Evolutionary conservation across 2,113 vertebrate species (phyloP), one percentile per base, ranked within the genome.

Genomic region (Onychorhynchus coronatus): DNA sequence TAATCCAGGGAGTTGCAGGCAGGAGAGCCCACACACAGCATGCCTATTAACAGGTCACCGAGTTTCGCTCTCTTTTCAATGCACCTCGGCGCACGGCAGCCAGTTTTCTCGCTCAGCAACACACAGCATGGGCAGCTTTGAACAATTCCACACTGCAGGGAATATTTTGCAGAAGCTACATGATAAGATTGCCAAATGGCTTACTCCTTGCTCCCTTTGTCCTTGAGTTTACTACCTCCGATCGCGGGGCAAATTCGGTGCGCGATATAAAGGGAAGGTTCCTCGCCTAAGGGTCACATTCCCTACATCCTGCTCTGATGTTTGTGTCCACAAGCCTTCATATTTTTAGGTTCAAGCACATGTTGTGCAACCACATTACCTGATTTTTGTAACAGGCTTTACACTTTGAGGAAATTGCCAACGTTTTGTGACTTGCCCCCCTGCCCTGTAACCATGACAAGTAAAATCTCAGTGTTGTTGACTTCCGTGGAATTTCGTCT

Each of bases 101-200:
- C 91, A 76, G 94, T 78, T 97, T 95, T 91, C 77, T 93, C 17
- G 0, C 96, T 76, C 97, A 97, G 97, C 96, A 94, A 70, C 90
- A 91, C 96, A 81, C 97, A 95, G 97, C 97, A 89, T 97, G 97
- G 70, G 82, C 88, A 92, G 68, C 95, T 97, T 95, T 78, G 94
- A 97, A 97, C 96, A 98, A 96, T 96, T 90, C 94, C 85, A 44
- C 97, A 88, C 97, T 81, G 94, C 95, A 42, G 98, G 97, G 92
- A 97, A 97, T 97, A 94, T 97, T 98, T 97, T 97, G 95, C 96
- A 98, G 96, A 95, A 96, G 82, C 96, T 94, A 95, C 97, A 98
- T 94, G 97, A 96, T 97, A 96, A 96, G 97, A 96, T 97, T 98
- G 95, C 91, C 95, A 96, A 97, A 96, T 94, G 92, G 76, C 92